Conservation (phyloP, 2,888 invertebrate species). For the Carpatolechia fugitivella region DNA sequence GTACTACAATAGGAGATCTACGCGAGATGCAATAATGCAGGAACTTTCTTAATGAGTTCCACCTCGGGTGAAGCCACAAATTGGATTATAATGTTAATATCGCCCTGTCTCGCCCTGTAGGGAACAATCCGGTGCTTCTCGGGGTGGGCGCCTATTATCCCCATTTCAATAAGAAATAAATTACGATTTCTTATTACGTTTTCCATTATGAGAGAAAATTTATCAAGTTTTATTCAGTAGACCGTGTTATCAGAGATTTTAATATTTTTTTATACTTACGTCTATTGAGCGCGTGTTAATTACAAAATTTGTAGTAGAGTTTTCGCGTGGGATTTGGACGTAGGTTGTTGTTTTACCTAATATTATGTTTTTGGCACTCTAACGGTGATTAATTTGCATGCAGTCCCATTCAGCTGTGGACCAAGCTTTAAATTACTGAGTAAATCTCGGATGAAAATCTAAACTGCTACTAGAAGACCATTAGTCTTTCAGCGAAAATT, state of each 20-base stretch:
- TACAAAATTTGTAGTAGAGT: no score
- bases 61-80: constrained; percentile 64
- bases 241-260: constrained; percentile 56
- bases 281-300: no score
- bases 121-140: constrained; percentile 63
- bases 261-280: no score
- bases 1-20: constrained; percentile 33
- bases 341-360: no score
- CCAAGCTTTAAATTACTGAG: constrained; percentile 8
- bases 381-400: not conserved
- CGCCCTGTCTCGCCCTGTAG: constrained; percentile 48
- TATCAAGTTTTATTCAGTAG: constrained; percentile 68
- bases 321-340: no score
- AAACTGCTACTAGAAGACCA: constrained; percentile 20
- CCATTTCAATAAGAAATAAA: constrained; percentile 78
- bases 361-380: not conserved
- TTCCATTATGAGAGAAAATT: constrained; percentile 70
- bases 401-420: not conserved
- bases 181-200: constrained; percentile 78
- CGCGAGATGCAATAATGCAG: constrained; percentile 70
- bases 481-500: constrained; percentile 35
- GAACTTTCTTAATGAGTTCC: constrained; percentile 71
- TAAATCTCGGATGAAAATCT: constrained; percentile 13
- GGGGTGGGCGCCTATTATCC: constrained; percentile 71
- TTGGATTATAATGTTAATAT: constrained; percentile 77